Percentiles rank a stretch among this genome's conserved stretches.
These are phyloP conservation scores for Numenius phaeopus DNA, from an alignment of 2,797 vertebrate genomes.

Conservation along the genomic window DNA sequence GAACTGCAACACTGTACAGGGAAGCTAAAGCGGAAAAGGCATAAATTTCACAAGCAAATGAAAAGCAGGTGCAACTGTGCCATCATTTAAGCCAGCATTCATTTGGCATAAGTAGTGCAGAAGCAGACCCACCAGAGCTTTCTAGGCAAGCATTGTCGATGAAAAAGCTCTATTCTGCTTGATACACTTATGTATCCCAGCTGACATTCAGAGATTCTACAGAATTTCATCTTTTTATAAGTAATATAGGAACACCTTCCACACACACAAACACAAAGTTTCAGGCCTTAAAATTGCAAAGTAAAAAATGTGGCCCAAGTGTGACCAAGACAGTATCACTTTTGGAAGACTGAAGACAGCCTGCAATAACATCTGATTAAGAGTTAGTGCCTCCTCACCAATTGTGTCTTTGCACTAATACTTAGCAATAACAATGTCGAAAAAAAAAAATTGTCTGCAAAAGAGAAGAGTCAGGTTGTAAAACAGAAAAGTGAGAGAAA, in stretches of 20 bases:
- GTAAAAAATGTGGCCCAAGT: not conserved
- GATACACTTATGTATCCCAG: not conserved
- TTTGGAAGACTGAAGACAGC: not conserved
- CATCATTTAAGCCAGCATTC: not conserved
- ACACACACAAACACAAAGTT: not conserved
- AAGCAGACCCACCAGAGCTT: not conserved
- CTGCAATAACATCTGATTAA: not conserved
- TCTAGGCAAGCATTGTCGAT: not conserved
- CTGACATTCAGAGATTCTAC: not conserved
- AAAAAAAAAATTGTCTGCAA: not conserved
- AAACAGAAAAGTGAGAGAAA: not conserved
- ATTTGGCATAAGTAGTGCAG: not conserved
- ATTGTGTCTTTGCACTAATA: not conserved
- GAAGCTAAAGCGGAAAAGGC: not conserved
- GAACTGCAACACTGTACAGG: not conserved
- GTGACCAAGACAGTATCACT: not conserved
- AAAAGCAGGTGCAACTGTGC: not conserved
- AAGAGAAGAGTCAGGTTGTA: not conserved
- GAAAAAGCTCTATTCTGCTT: not conserved
- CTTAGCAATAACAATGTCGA: not conserved
- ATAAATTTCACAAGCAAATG: not conserved
- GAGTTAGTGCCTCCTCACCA: not conserved
- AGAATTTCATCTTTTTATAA: not conserved
- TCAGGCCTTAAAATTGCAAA: not conserved
- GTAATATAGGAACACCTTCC: not conserved